Evolutionary conservation across 2,888 invertebrate genomes (phyloP).

Genomic region (Pseudococcus viburni): DNA sequence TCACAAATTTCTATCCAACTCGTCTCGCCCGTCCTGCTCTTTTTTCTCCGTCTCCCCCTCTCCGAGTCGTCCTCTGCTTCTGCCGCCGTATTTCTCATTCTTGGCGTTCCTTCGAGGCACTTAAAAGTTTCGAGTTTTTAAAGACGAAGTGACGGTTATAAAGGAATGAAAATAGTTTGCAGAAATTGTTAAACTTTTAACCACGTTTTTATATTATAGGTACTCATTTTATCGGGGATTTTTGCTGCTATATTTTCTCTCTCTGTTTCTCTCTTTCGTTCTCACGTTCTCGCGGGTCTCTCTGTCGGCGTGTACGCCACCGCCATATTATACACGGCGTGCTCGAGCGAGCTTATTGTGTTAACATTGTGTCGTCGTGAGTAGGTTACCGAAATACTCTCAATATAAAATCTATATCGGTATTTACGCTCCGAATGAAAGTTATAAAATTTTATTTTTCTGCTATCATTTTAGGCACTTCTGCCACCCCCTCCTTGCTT

Average conservation of each 20-base stretch:
- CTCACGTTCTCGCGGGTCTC: neutral
- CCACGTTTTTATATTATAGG: constrained; percentile 59
- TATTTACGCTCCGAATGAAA: constrained; percentile 39
- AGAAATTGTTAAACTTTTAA: constrained; percentile 61
- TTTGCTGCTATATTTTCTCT: constrained; percentile 15
- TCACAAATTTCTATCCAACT: too few relatives aligned
- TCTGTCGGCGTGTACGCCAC: neutral
- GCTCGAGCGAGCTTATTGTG: constrained; percentile 49
- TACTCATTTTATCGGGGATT: constrained; percentile 41
- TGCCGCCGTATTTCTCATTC: neutral
- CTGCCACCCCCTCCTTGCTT: neutral
- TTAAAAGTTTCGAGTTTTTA: constrained; percentile 54
- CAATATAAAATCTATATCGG: constrained; percentile 54
- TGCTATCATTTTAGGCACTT: constrained; percentile 34
- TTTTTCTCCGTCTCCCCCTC: neutral
- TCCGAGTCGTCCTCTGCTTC: neutral
- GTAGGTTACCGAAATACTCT: constrained; percentile 50
- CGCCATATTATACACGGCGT: neutral
- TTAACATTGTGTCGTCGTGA: constrained; percentile 50
- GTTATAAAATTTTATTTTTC: constrained; percentile 56
- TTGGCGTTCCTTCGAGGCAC: constrained; percentile 43
- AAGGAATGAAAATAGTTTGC: constrained; percentile 57
- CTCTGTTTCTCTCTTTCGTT: neutral
- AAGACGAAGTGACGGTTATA: constrained; percentile 55
- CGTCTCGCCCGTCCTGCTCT: neutral